Percentiles rank a stretch among this genome's conserved stretches.
Evolutionary conservation across 2,888 invertebrate genomes (phyloP).

Genomic region (Malacosoma neustria): DNA sequence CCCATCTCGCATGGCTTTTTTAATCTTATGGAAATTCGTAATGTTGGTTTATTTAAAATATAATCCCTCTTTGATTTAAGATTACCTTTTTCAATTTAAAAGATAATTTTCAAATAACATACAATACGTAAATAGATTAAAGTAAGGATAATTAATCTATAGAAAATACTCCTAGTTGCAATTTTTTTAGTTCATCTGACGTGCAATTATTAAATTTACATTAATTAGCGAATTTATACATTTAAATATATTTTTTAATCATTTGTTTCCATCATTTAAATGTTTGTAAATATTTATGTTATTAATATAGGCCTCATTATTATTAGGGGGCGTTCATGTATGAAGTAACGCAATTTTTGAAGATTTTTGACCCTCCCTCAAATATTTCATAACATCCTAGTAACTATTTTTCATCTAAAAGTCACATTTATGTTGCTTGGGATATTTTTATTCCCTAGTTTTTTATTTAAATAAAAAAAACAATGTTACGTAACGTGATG

Average conservation of each 20-base stretch:
- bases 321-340: too few relatives aligned
- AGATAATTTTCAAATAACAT: conserved; percentile 54
- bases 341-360: too few relatives aligned
- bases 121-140: conserved; percentile 67
- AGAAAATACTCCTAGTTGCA: conserved; percentile 60
- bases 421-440: too few relatives aligned
- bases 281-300: conserved; percentile 67
- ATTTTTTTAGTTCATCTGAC: conserved; percentile 53
- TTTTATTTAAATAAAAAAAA: too few relatives aligned
- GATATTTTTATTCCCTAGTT: too few relatives aligned
- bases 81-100: conserved; percentile 22
- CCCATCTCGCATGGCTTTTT: conserved; percentile 63
- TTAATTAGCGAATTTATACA: conserved; percentile 67
- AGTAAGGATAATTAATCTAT: conserved; percentile 60
- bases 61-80: conserved; percentile 60
- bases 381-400: too few relatives aligned
- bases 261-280: conserved; percentile 38
- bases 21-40: conserved; percentile 2
- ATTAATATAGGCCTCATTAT: too few relatives aligned
- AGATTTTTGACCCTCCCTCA: too few relatives aligned
- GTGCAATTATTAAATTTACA: conserved; percentile 45
- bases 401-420: too few relatives aligned
- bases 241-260: conserved; percentile 49
- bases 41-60: conserved; percentile 27
- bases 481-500: too few relatives aligned